phyloP scores from a whole-genome alignment of 2,888 invertebrate species.

The Hofmannophila pseudospretella region DNA sequence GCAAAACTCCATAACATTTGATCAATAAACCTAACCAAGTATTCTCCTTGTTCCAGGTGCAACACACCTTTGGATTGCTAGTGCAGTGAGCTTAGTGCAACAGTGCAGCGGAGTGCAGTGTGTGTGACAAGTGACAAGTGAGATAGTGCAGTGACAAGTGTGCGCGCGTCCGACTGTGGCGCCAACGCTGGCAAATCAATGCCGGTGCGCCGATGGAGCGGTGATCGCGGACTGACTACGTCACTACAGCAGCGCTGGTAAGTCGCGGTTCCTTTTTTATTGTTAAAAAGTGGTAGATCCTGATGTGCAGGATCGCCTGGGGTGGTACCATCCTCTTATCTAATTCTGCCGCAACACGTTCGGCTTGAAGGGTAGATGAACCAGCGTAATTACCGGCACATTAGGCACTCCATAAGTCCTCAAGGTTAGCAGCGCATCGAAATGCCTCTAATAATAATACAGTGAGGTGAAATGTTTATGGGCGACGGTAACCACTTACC shows the following conservation, averaged over 20 bases:
- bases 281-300: not conserved
- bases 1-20: not conserved
- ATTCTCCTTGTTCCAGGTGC: conserved; percentile 52
- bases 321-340: no score
- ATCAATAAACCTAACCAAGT: conserved; percentile 6
- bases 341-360: no score
- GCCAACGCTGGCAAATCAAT: conserved; percentile 58
- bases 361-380: no score
- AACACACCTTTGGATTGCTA: conserved; percentile 9
- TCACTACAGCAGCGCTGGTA: conserved; percentile 73
- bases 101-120: conserved; percentile 26
- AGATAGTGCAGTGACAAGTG: conserved; percentile 25
- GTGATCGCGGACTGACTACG: conserved; percentile 69
- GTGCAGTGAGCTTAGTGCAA: conserved; percentile 16
- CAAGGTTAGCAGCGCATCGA: no score
- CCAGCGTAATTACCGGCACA: no score
- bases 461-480: no score
- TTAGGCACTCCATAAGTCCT: no score
- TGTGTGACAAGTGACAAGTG: conserved; percentile 25
- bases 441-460: no score
- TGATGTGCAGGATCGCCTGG: no score
- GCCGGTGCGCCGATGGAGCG: conserved; percentile 75
- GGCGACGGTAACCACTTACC: no score
- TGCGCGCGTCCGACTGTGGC: conserved; percentile 54
- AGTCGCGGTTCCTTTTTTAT: conserved; percentile 20